Percentiles rank a stretch among this genome's conserved stretches.
Evolutionary conservation across 1,140 invertebrate genomes (phyloP).

Genomic region (Colletes latitarsis): DNA sequence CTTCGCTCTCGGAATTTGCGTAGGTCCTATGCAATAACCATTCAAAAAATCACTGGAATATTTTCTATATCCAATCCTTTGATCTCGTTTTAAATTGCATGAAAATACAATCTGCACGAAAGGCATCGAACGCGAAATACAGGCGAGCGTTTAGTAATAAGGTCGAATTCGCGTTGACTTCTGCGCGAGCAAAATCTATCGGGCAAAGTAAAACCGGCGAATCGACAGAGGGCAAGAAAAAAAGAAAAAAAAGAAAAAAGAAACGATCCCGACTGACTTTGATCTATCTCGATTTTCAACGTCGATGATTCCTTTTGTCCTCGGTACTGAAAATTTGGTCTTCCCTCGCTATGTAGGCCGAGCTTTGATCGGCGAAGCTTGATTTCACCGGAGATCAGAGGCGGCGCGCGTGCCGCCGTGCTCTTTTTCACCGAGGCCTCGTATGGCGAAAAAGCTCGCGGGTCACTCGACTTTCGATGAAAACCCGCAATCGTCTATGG

Average conservation of each 20-base stretch:
- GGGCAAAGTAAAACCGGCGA: neutral
- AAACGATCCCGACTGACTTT: slow-evolving; percentile 5
- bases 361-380: slow-evolving; percentile 46
- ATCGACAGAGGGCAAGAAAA: neutral
- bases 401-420: neutral
- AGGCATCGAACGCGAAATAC: too few relatives aligned
- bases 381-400: slow-evolving; percentile 43
- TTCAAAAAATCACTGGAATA: too few relatives aligned
- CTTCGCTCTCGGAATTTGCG: too few relatives aligned
- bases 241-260: neutral
- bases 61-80: too few relatives aligned
- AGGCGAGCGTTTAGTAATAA: neutral
- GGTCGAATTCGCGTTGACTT: neutral
- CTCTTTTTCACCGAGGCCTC: slow-evolving; percentile 6
- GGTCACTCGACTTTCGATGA: slow-evolving; percentile 49
- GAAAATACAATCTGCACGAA: too few relatives aligned
- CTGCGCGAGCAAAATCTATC: neutral
- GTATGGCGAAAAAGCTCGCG: slow-evolving; percentile 18
- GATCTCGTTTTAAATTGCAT: too few relatives aligned
- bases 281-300: slow-evolving; percentile 43
- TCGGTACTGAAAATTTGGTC: slow-evolving; percentile 38
- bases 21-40: too few relatives aligned
- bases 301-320: slow-evolving; percentile 34
- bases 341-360: slow-evolving; percentile 28
- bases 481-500: slow-evolving; percentile 20